A percentile compares a stretch with the other conserved stretches of the same genome.
These are phyloP conservation scores for Macropus fuliginosus DNA, from an alignment of 2,797 vertebrate genomes.

Conservation along the genomic window DNA sequence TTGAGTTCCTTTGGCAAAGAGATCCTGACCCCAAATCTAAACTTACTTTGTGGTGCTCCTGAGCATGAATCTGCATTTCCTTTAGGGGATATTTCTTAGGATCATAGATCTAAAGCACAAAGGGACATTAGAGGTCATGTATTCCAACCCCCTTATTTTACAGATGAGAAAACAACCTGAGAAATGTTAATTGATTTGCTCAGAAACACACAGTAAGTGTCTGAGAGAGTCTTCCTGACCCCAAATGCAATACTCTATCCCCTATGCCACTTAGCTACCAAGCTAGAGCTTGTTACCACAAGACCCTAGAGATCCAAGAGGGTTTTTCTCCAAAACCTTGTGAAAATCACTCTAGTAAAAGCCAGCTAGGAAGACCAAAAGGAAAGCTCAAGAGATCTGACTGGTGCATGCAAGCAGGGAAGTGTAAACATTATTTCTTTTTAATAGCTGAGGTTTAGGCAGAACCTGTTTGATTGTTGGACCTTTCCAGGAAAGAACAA, in stretches of 20 bases:
- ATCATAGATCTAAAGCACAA: not conserved
- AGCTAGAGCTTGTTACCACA: conserved; percentile 12
- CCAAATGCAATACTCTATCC: not conserved
- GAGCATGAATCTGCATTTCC: not conserved
- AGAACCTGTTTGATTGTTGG: conserved; percentile 46
- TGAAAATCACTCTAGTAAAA: conserved; percentile 63
- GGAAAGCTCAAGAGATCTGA: conserved; percentile 71
- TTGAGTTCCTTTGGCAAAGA: not conserved
- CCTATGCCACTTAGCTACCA: not conserved
- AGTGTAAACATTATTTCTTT: conserved; percentile 70
- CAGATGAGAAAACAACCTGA: not conserved
- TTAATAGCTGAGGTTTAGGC: conserved; percentile 61
- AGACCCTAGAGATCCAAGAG: conserved; percentile 49
- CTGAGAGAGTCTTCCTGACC: not conserved
- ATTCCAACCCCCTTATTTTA: not conserved
- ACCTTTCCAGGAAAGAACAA: conserved; percentile 59
- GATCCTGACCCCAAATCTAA: not conserved
- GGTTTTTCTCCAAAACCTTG: conserved; percentile 60
- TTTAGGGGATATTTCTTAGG: not conserved
- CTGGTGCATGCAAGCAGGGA: conserved; percentile 66
- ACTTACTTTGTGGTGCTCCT: not conserved
- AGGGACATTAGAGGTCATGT: not conserved
- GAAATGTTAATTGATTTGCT: not conserved
- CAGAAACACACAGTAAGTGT: not conserved
- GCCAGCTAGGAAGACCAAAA: conserved; percentile 57